phyloP scores from a whole-genome alignment of 2,113 vertebrate species.

The Riparia riparia region DNA sequence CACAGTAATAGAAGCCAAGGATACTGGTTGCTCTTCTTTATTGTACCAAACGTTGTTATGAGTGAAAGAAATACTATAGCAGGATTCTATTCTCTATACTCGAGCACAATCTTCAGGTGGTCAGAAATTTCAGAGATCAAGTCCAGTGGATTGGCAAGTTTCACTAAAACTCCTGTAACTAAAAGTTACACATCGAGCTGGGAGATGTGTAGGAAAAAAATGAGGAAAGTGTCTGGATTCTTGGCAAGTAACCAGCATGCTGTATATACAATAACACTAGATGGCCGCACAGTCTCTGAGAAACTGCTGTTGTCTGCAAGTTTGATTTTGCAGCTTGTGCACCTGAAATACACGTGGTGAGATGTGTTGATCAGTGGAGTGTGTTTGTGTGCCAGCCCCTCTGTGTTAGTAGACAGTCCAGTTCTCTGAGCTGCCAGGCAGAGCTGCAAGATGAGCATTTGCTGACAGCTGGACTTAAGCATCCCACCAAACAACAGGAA shows the following conservation, averaged over 20 bases:
- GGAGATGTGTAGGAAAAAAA: neutral
- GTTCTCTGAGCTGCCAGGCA: neutral
- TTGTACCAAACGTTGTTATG: neutral
- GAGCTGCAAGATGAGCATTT: neutral
- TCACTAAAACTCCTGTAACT: neutral
- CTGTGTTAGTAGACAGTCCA: neutral
- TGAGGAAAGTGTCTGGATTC: no score
- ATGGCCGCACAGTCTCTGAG: constrained; percentile 2
- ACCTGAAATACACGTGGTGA: neutral
- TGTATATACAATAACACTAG: neutral
- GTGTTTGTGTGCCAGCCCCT: neutral
- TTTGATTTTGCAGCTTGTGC: neutral
- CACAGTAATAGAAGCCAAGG: neutral
- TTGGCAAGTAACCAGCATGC: neutral
- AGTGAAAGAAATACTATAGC: neutral
- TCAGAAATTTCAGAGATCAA: neutral
- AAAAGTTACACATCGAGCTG: neutral
- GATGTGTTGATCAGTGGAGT: neutral
- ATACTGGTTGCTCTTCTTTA: neutral
- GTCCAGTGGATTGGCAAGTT: neutral
- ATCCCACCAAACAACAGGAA: neutral
- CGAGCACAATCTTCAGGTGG: neutral
- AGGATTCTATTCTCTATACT: neutral
- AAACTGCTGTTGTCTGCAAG: neutral
- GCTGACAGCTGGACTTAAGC: neutral